phyloP scores from a whole-genome alignment of 2,113 vertebrate genomes.

The Trichomycterus rosablanca region DNA sequence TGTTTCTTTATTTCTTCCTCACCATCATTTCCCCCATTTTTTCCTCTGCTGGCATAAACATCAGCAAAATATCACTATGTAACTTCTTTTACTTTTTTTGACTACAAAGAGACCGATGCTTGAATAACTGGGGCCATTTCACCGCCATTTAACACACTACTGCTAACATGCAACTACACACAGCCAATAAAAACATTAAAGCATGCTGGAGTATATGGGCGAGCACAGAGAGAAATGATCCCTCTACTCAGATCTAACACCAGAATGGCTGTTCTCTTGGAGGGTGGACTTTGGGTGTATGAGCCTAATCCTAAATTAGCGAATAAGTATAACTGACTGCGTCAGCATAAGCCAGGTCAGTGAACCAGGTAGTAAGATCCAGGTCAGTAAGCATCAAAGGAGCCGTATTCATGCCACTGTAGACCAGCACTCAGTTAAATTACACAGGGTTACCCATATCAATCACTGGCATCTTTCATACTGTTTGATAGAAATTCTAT shows the following conservation, averaged over 20 bases:
- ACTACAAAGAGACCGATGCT: constrained; percentile 43
- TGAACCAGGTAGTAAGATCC: constrained; percentile 33
- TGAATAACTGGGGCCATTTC: constrained; percentile 40
- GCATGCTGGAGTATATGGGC: constrained; percentile 15
- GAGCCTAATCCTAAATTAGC: constrained; percentile 20
- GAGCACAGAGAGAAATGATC: constrained; percentile 23
- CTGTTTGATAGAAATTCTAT: constrained; percentile 22
- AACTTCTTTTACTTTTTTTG: constrained; percentile 29
- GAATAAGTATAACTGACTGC: constrained; percentile 15
- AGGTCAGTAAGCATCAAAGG: constrained; percentile 38
- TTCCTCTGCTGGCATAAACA: constrained; percentile 3
- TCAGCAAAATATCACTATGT: constrained; percentile 31
- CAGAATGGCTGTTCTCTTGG: constrained; percentile 12
- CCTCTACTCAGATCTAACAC: constrained; percentile 27
- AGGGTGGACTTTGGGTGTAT: neutral
- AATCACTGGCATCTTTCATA: constrained; percentile 14
- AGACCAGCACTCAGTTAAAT: constrained; percentile 25
- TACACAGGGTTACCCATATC: constrained; percentile 16
- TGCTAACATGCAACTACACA: constrained; percentile 27
- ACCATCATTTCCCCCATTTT: constrained; percentile 5
- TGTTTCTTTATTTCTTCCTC: constrained; percentile 45
- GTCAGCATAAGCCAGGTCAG: constrained; percentile 5
- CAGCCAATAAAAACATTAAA: constrained; percentile 41
- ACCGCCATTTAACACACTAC: constrained; percentile 43
- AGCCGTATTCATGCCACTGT: constrained; percentile 11